Base-by-base conservation (phyloP, 2,797 vertebrate species). In the Rhynchonycteris naso region DNA sequence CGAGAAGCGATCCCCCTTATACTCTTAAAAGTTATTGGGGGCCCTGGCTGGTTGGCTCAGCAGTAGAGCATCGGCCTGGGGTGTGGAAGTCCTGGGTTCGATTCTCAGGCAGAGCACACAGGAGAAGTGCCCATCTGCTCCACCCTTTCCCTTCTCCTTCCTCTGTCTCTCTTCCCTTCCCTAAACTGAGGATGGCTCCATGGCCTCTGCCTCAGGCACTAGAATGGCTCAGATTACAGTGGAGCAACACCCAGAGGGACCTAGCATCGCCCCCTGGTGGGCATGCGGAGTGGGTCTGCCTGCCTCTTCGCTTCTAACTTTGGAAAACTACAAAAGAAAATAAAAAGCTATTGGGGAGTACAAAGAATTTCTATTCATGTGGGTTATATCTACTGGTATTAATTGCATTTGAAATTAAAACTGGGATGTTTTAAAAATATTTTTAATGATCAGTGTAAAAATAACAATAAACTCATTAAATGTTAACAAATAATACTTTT, bases 381-480 rank as follows among this genome's bases (percentile, higher is more conserved):
- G 80, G 59, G 22, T 91, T 83, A 28, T 69, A 35, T 54, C 47
- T 82, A n/a, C 50, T 10, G 66, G 4, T 86, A 72, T 78, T 84
- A 92, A 50, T 83, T 81, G 7, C 65, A 68, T 93, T 88, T 84
- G 21, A 88, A 94, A 88, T 74, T 63, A 66, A 93, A 69, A 95
- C 14, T 89, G 18, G 82, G 10, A 92, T 38, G 28, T 33, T 81
- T 69, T 5, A 18, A 85, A 91, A 85, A 59, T 72, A 7, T 52
- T 81, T 85, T 72, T 85, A 69, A 65, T 74, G 4, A 54, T 68
- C 43, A 54, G 2, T 38, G 28, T 88, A 38, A 74, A 92, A 82
- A 68, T 54, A 76, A 7, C 15, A 69, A 19, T 76, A 80, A 84
- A 33, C 28, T 88, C 7, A 56, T 84, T 92, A 63, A 1, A 79